Base-by-base conservation (phyloP, 30 jellyfish, hydroid and myxozoan genomes). In the Nemopilema nomurai region DNA sequence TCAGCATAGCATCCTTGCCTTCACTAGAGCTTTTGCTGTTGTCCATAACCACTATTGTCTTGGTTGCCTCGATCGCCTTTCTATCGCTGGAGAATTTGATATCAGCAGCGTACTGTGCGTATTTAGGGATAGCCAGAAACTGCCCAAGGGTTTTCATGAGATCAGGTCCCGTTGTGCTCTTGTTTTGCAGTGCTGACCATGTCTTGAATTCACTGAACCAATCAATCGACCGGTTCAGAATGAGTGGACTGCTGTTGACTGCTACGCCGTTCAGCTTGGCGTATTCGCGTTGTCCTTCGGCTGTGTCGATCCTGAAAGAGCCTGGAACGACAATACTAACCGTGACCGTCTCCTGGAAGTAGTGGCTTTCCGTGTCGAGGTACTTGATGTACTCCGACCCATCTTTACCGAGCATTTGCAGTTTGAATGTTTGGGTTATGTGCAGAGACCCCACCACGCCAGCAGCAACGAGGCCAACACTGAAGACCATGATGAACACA, bases 401-500 rank as follows among this genome's bases (percentile, higher is more conserved):
- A 84, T 90, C 97, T 31, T 80, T 81, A 21, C 91, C 92, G 1
- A 90, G 87, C 85, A 69, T 83, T 62, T 77, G 77, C 84, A 88
- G 62, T 16, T 82, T 76, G 80, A 90, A 90, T 76, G 51, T 69
- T 26, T 90, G 87, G 66, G 90, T 80, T 87, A 90, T 78, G 25
- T 83, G 51, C 66, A 82, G 23, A 0, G 95, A 26, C 8, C 93
- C 92, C 20, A 22, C 24, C 21, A 90, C 49, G 20, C 97, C 97
- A 71, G 88, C 85, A 1, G 91, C 65, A 23, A 85, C 74, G 17
- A 90, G 84, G 16, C 85, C 85, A 41, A 81, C 32, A 18, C 83
- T 76, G 51, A 80, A 9, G 0, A 76, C 52, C 22, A 90, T 19
- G 29, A 79, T 91, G 21, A 57, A 16, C 8, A 76, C 30, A 24